These are phyloP conservation scores for Myiotriccus ornatus DNA, from an alignment of 2,797 vertebrate species.

Conservation along the genomic window DNA sequence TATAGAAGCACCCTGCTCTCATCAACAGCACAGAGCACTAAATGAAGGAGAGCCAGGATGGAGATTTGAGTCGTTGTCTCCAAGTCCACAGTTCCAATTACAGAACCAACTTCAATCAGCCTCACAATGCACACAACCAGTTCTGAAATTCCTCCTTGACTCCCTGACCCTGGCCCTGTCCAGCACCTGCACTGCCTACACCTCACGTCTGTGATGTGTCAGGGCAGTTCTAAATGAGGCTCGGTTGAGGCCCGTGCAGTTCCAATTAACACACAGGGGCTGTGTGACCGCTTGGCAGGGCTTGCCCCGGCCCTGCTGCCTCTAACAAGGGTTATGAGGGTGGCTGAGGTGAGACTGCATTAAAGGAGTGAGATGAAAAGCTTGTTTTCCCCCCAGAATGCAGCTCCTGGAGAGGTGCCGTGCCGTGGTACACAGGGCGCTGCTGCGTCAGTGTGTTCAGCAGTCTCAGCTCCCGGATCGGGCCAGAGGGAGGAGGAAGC, in stretches of 20 bases:
- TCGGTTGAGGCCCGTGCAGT: not conserved
- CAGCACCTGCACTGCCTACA: fast-evolving
- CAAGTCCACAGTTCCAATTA: not conserved
- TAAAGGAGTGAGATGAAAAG: not conserved
- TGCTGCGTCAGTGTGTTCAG: not conserved
- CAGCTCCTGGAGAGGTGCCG: not conserved
- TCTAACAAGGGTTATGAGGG: not conserved
- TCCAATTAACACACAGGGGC: not conserved
- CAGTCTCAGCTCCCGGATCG: not conserved
- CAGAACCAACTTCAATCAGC: not conserved
- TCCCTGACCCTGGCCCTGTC: not conserved
- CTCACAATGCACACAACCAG: not conserved
- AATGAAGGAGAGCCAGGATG: not conserved
- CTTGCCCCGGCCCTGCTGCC: not conserved
- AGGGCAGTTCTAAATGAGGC: not conserved
- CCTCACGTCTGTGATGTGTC: not conserved
- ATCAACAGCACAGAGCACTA: not conserved
- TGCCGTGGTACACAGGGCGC: fast-evolving
- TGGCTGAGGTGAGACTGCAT: not conserved
- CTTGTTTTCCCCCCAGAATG: not conserved
- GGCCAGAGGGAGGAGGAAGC: not conserved
- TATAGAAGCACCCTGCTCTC: not conserved
- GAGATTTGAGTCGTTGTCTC: not conserved
- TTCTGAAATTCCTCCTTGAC: not conserved
- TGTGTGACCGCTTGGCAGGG: not conserved